Conservation (phyloP, 2,888 invertebrate genomes). For the Cosmorhoe ocellata region DNA sequence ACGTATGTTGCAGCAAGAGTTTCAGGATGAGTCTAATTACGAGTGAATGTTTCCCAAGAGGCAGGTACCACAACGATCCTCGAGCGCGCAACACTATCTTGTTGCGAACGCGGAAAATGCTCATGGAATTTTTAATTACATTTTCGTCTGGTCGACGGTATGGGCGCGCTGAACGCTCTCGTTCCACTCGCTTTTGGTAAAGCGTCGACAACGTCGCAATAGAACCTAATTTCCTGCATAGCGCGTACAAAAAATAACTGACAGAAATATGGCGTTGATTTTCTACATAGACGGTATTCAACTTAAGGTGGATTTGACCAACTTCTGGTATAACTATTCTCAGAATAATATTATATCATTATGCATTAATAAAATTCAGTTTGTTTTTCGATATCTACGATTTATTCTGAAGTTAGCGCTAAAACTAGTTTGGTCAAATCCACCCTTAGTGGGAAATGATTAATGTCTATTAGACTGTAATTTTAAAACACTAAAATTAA, state of each 20-base stretch:
- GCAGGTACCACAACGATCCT: constrained; percentile 76
- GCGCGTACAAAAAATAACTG: constrained; percentile 72
- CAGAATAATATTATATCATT: too few relatives aligned
- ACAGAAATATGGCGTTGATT: constrained; percentile 71
- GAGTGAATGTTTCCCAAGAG: constrained; percentile 77
- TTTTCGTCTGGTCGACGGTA: constrained; percentile 79
- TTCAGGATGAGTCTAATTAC: constrained; percentile 76
- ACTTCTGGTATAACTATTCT: too few relatives aligned
- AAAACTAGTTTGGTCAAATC: too few relatives aligned
- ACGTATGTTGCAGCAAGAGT: constrained; percentile 63
- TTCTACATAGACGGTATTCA: constrained; percentile 52
- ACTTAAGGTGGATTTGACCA: too few relatives aligned
- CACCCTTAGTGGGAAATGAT: too few relatives aligned
- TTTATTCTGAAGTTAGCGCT: too few relatives aligned
- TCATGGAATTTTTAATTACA: constrained; percentile 83
- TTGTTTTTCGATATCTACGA: too few relatives aligned
- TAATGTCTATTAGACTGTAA: constrained; percentile 1
- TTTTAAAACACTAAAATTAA: too few relatives aligned
- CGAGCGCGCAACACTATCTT: constrained; percentile 77
- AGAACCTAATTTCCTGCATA: constrained; percentile 82
- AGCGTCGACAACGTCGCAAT: constrained; percentile 82
- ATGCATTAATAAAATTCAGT: too few relatives aligned
- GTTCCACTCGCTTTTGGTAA: constrained; percentile 77
- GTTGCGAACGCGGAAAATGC: constrained; percentile 78
- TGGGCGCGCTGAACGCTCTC: constrained; percentile 73